Conservation (phyloP, 2,888 invertebrate genomes). For the Cantharis nigra region DNA sequence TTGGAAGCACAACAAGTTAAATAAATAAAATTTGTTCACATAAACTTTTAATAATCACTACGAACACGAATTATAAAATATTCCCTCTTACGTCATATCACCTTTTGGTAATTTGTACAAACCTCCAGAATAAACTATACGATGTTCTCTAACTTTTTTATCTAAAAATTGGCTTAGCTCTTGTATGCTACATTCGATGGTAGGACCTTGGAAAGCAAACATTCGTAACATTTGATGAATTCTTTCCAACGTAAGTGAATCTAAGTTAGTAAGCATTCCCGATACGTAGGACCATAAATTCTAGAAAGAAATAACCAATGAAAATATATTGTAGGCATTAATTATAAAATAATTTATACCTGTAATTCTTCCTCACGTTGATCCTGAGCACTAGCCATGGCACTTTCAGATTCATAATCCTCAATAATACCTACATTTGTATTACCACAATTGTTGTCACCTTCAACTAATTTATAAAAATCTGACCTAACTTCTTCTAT, state of each 20-base stretch:
- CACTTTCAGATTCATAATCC: constrained; percentile 91
- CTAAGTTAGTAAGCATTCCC: constrained; percentile 95
- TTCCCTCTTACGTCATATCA: constrained; percentile 1
- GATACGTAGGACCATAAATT: constrained; percentile 96
- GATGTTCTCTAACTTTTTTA: constrained; percentile 89
- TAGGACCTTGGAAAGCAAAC: constrained; percentile 92
- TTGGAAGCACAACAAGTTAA: no score
- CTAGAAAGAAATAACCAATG: constrained; percentile 50
- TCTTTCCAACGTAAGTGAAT: constrained; percentile 86
- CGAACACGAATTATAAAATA: no score
- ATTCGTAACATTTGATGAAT: constrained; percentile 96
- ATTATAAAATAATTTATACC: constrained; percentile 53
- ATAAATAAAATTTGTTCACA: no score
- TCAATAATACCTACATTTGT: constrained; percentile 69
- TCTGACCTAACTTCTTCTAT: constrained; percentile 78
- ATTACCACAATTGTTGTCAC: constrained; percentile 60
- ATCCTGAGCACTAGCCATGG: constrained; percentile 92
- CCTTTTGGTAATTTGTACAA: constrained; percentile 85
- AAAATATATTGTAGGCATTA: neutral
- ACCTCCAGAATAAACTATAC: constrained; percentile 82
- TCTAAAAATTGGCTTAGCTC: constrained; percentile 90
- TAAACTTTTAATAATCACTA: no score
- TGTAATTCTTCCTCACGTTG: constrained; percentile 93
- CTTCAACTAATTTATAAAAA: constrained; percentile 74
- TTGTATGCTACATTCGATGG: constrained; percentile 84